Base-by-base conservation (phyloP, 2,888 invertebrate genomes). In the Mesodorylaimus sp. region DNA sequence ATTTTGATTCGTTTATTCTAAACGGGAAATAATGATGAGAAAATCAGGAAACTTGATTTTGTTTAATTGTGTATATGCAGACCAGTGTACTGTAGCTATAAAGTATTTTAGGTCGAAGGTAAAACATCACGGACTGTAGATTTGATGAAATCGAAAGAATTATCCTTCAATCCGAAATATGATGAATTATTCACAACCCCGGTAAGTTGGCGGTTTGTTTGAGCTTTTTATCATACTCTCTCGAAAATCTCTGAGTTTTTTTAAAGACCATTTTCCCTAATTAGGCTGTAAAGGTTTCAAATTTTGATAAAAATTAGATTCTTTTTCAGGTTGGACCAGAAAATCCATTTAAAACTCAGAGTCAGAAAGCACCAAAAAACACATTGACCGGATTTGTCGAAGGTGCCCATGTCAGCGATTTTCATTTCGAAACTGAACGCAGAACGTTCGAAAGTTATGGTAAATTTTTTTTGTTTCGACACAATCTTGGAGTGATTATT, bases 401-500 rank as follows among this genome's bases (percentile, higher is more conserved):
- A 65, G 79, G 81, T 55, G 89, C 93, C 0, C 87, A 93, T 67
- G 79, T 97, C 46, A 93, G 83, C 69, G 83, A 85, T 59, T 97
- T 97, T 69, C 86, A 91, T 61, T 95, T 95, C 75, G 95, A 95
- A 68, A 87, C 85, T 66, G 91, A 95, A 65, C 75, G 93, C 51
- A 72, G 88, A 60, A 93, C 91, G 21, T 95, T 95, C 67, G 79
- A 64, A 47, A 50, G 41, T 13, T 39, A 36, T 26, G 55, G 53
- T 39, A 32, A 7, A 44, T 32, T 29, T 26, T 16, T 45, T 51
- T n/a, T 16, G 28, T 27, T 28, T 10, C 10, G 19, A 21, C 26
- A 24, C n/a, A 24, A 23, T 47, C n/a, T 47, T 27, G 19, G 5
- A 21, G 23, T 47, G 13, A 7, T 25, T 51, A 37, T 5, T 24